Conservation (phyloP, 2,888 invertebrate genomes). For the Spodoptera picta region DNA sequence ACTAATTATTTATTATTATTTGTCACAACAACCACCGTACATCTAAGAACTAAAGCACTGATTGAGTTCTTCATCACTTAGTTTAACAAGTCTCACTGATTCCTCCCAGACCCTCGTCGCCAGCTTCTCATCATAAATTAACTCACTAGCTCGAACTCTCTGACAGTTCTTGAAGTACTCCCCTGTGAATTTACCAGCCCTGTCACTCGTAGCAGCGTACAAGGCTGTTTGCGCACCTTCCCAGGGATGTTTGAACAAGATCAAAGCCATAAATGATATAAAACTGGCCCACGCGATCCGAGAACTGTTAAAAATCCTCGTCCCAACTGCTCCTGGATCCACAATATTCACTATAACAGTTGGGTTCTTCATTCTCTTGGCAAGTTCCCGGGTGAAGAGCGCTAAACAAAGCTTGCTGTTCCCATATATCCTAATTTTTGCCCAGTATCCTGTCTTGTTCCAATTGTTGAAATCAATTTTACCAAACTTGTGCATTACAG, state of each 20-base stretch:
- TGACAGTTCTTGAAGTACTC: constrained; percentile 94
- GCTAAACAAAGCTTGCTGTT: constrained; percentile 92
- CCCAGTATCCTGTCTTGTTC: constrained; percentile 88
- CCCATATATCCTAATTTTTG: constrained; percentile 87
- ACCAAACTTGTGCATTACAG: constrained; percentile 91
- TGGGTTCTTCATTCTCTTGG: constrained; percentile 89
- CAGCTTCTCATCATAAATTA: constrained; percentile 90
- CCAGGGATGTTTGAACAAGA: constrained; percentile 92
- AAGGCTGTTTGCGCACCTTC: constrained; percentile 95
- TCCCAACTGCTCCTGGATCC: constrained; percentile 95
- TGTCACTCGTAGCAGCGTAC: constrained; percentile 92
- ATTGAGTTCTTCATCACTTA: constrained; percentile 90
- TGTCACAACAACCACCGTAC: not conserved
- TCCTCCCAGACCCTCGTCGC: constrained; percentile 94
- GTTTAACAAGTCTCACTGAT: constrained; percentile 91
- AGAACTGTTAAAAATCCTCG: constrained; percentile 90
- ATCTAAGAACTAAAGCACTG: constrained; percentile 76
- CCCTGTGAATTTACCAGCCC: constrained; percentile 91
- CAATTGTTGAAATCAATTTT: constrained; percentile 91
- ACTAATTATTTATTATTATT: not conserved
- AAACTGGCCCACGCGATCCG: constrained; percentile 87
- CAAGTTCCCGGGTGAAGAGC: constrained; percentile 92
- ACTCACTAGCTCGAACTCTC: constrained; percentile 88
- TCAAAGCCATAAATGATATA: constrained; percentile 89
- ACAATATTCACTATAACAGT: constrained; percentile 93